phyloP scores from a whole-genome alignment of 2,797 vertebrate genomes.

The Notamacropus eugenii region DNA sequence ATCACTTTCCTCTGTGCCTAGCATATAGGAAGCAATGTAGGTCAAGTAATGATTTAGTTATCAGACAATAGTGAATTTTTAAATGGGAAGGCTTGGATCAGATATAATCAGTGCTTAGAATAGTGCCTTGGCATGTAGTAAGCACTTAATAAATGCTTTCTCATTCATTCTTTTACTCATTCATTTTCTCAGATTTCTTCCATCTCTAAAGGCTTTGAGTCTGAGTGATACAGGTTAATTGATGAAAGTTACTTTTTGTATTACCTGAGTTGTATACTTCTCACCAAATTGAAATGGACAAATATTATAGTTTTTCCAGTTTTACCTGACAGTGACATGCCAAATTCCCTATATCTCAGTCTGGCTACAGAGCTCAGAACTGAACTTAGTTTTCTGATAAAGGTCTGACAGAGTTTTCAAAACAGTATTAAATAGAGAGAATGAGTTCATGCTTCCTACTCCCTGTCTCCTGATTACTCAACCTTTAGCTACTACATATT shows the following conservation, averaged over 20 bases:
- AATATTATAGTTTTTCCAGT: background rate
- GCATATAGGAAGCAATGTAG: background rate
- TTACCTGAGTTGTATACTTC: background rate
- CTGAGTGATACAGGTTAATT: background rate
- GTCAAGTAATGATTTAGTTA: background rate
- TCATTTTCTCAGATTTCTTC: background rate
- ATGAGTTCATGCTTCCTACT: background rate
- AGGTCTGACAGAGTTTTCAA: background rate
- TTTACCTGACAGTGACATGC: background rate
- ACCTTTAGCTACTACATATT: background rate
- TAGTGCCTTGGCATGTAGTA: background rate
- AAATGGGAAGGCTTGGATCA: background rate
- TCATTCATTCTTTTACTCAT: background rate
- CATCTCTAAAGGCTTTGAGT: background rate
- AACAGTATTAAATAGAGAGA: conserved; percentile 29
- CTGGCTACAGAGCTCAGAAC: background rate
- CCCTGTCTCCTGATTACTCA: background rate
- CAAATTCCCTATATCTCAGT: conserved; percentile 7
- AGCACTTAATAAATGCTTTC: background rate
- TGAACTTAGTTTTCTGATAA: background rate
- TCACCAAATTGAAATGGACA: background rate
- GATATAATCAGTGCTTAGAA: background rate
- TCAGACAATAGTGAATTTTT: background rate
- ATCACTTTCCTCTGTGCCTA: background rate
- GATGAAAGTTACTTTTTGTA: background rate